Percentiles rank a stretch among this genome's conserved stretches.
Evolutionary conservation across 2,888 invertebrate species (phyloP).

Genomic region (Mesorhabditis belari): DNA sequence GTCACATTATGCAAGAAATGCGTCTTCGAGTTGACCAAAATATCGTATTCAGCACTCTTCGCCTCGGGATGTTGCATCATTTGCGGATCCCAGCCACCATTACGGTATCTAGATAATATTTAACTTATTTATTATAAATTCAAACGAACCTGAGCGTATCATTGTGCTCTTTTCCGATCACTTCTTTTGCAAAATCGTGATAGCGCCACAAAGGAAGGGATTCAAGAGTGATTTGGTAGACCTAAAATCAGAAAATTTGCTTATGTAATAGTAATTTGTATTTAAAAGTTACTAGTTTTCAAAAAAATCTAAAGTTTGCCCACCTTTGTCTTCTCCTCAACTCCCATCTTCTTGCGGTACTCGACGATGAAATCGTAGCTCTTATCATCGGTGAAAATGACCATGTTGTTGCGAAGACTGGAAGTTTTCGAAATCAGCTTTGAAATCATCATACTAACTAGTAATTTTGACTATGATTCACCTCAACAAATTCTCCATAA

Average conservation of each 20-base stretch:
- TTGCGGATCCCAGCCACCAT: conserved; percentile 30
- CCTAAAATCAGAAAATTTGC: conserved; percentile 5
- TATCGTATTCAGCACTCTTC: conserved; percentile 53
- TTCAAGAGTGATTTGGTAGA: conserved; percentile 21
- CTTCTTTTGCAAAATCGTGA: conserved; percentile 37
- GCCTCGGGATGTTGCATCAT: conserved; percentile 53
- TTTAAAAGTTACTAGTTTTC: no score
- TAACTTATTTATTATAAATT: background rate
- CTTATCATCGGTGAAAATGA: conserved; percentile 40
- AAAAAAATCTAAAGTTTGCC: no score
- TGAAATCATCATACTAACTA: background rate
- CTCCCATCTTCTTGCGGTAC: conserved; percentile 20
- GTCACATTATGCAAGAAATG: conserved; percentile 50
- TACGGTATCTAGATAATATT: background rate
- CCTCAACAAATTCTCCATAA: conserved; percentile 42
- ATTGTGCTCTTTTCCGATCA: conserved; percentile 41
- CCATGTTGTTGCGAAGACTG: conserved; percentile 11
- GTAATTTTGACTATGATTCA: conserved; percentile 20
- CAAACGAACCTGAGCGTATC: background rate
- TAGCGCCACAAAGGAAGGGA: conserved; percentile 35
- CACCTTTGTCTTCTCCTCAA: conserved; percentile 23
- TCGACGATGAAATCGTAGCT: conserved; percentile 37
- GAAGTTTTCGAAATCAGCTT: background rate
- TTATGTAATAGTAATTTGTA: no score
- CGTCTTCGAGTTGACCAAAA: conserved; percentile 54